Base-by-base conservation (phyloP, 2,888 invertebrate genomes). In the Drosophila lutescens region DNA sequence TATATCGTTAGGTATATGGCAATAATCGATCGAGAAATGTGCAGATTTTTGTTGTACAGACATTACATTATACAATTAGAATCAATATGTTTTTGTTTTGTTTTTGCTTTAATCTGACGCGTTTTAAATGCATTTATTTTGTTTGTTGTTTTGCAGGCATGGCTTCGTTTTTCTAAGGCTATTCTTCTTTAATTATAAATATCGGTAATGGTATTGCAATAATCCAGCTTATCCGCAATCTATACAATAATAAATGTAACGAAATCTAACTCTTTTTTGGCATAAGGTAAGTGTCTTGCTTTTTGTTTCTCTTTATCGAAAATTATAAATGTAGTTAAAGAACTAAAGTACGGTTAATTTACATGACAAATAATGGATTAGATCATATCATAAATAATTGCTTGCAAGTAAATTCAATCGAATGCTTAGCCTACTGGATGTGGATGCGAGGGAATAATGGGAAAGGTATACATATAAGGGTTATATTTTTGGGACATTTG, bases 291-390 rank as follows among this genome's bases (percentile, higher is more conserved):
- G 30, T 69, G 40, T 68, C 30, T 38, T 63, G 41, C 47, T 49
- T 51, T 72, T 62, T 40, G 53, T 62, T 51, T 63, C 47, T 40
- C 32, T 17, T 51, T n/a, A n/a, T 79, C 67, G 59, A 85, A 47
- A 85, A 85, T 88, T 85, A 84, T 84, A 84, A 78, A 84, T 84
- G 84, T 84, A 84, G 88, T 80, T 84, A 88, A 84, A 69, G 60
- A 88, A 79, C 63, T 73, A 71, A 63, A 88, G 73, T 74, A 80
- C 30, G 44, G 15, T 78, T 66, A 75, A 65, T 79, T 49, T 62
- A 77, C 65, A 71, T 44, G 61, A 71, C 65, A 60, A 47, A 34
- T 68, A 56, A 58, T 58, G 26, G 58, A 54, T 66, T 68, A 60
- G 66, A 60, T 78, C 78, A 63, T 75, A 46, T 65, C 47, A 79